Evolutionary conservation across 2,888 invertebrate species (phyloP), one percentile per base, ranked within the genome.

Genomic region (Tethea ocularis): DNA sequence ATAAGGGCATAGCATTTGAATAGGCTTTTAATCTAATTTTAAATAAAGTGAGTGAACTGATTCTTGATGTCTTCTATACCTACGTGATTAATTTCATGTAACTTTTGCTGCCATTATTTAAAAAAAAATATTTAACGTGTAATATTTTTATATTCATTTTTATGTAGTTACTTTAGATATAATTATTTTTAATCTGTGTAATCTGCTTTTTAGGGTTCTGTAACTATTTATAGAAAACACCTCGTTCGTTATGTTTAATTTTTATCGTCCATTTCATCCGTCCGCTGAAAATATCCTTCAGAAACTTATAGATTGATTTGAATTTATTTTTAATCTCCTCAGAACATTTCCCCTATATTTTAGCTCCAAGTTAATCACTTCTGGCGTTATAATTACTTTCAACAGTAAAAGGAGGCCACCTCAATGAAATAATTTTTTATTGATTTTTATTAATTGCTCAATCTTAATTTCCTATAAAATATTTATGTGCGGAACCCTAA

Each of bases 21-120:
- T 46, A 46, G 46, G 46, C 46, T 46, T 46, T 46, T 46, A 41
- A 10, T 8, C 10, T 46, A 46, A 60, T 46, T 10, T 46, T 46
- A 10, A 46, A 67, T 76, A 74, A 73, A 70, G 71, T 77, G 75
- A 78, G 77, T 78, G 81, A 83, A 82, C 82, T 79, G 82, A 81
- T 72, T 80, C 73, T 76, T 70, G 67, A 78, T 73, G 82, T 84
- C 80, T 85, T 83, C 75, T 77, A 74, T 67, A n/a, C n/a, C n/a
- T 13, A 46, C 46, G 75, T 82, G 71, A 79, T 78, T 79, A 72
- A 72, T 77, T 81, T 76, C 46, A 46, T 46, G 46, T 46, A 20
- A 82, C 74, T 74, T 78, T 78, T 68, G 82, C 80, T 84, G 82
- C 83, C 82, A 82, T 82, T 74, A 63, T 75, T 73, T 58, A 57